Evolutionary conservation across 1,140 invertebrate species (phyloP).

Genomic region (Aricia agestis): DNA sequence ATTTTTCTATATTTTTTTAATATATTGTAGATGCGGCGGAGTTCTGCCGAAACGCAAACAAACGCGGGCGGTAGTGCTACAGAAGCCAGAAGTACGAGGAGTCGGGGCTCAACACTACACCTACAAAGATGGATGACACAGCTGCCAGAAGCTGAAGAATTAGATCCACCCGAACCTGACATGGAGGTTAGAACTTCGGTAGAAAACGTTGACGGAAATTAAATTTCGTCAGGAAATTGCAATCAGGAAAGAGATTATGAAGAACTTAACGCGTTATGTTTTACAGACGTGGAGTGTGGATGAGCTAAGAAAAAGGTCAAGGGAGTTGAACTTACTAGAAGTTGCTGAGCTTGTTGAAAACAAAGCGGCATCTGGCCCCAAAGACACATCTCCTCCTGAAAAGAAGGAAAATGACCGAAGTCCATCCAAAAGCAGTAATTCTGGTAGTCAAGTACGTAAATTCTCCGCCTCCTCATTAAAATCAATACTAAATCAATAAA

Average conservation of each 20-base stretch:
- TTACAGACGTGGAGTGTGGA: conserved; percentile 81
- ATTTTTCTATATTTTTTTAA: not conserved
- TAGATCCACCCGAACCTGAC: conserved; percentile 62
- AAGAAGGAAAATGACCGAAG: conserved; percentile 78
- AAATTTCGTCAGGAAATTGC: not conserved
- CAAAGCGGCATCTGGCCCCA: conserved; percentile 37
- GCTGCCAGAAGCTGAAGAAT: conserved; percentile 72
- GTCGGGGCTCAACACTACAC: conserved; percentile 80
- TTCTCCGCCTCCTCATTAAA: not conserved
- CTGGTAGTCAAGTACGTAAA: conserved; percentile 81
- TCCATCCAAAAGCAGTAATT: conserved; percentile 83
- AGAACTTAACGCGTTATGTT: not conserved
- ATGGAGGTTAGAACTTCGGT: conserved; percentile 54
- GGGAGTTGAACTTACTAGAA: conserved; percentile 79
- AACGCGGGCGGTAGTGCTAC: conserved; percentile 51
- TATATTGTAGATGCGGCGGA: conserved; percentile 58
- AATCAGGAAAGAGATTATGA: not conserved
- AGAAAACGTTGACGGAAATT: not conserved
- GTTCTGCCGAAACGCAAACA: conserved; percentile 65
- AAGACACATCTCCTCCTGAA: conserved; percentile 44
- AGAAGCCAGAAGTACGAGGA: conserved; percentile 62
- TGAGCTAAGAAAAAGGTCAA: conserved; percentile 80
- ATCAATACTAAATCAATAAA: not conserved
- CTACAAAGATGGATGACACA: conserved; percentile 84
- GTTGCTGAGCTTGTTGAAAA: conserved; percentile 58